Evolutionary conservation across 2,888 invertebrate species (phyloP).

Genomic region (Tachina lurida): DNA sequence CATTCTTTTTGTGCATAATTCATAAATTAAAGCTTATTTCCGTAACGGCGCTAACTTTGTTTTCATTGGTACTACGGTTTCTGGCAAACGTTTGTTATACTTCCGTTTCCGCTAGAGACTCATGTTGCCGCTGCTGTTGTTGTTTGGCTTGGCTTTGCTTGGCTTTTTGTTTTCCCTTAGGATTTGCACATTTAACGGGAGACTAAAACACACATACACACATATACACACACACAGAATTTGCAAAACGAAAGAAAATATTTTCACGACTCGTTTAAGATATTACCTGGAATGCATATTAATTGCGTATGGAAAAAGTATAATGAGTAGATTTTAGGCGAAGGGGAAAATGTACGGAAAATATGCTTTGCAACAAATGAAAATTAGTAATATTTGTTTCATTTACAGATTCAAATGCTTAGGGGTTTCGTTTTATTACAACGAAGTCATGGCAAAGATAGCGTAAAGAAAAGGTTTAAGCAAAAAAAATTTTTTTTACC

Average conservation of each 20-base stretch:
- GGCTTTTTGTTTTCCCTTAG: conserved; percentile 50
- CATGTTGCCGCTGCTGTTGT: conserved; percentile 42
- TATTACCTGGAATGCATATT: conserved; percentile 71
- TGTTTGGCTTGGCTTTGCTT: conserved; percentile 25
- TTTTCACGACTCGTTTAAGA: conserved; percentile 81
- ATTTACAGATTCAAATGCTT: conserved; percentile 51
- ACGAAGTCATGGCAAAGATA: conserved; percentile 3
- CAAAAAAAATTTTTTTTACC: not conserved
- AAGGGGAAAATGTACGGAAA: conserved; percentile 1
- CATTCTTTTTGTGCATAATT: conserved; percentile 61
- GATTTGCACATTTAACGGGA: conserved; percentile 64
- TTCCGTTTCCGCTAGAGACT: conserved; percentile 64
- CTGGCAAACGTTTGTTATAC: conserved; percentile 63
- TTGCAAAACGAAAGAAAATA: conserved; percentile 74
- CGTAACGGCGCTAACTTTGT: conserved; percentile 60
- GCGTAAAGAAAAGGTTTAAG: conserved; percentile 7
- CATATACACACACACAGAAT: conserved; percentile 7
- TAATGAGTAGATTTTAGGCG: conserved; percentile 23
- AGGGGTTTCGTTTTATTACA: conserved; percentile 40
- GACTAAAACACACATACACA: conserved; percentile 28
- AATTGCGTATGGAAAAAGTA: conserved; percentile 53
- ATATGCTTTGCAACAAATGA: conserved; percentile 54
- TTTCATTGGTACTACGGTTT: conserved; percentile 53
- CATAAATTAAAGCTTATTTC: conserved; percentile 72
- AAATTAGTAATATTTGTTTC: conserved; percentile 67